Conservation (phyloP, 2,113 vertebrate genomes). For the Mobula hypostoma region DNA sequence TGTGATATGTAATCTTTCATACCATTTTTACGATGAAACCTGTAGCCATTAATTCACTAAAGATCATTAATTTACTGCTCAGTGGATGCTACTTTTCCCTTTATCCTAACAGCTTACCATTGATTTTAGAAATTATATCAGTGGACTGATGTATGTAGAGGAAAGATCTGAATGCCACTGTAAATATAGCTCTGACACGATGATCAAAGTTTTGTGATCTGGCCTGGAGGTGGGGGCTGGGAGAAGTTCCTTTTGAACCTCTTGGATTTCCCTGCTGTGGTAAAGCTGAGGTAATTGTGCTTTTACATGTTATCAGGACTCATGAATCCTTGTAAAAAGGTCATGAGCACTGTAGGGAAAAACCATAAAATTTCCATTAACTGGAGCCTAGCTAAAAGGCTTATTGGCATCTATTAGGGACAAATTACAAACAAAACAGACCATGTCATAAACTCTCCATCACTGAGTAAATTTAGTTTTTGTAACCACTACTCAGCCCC, state of each 20-base stretch:
- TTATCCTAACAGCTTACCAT: slow-evolving; percentile 80
- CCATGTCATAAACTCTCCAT: slow-evolving; percentile 77
- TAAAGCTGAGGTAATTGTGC: slow-evolving; percentile 51
- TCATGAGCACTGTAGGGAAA: slow-evolving; percentile 76
- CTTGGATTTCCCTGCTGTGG: slow-evolving; percentile 46
- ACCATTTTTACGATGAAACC: slow-evolving; percentile 88
- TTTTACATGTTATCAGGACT: slow-evolving; percentile 74
- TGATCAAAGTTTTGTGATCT: slow-evolving; percentile 64
- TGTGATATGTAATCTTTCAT: slow-evolving; percentile 77
- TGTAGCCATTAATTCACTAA: slow-evolving; percentile 83
- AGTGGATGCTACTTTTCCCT: slow-evolving; percentile 75
- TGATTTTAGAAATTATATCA: slow-evolving; percentile 78
- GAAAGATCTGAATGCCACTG: slow-evolving; percentile 55
- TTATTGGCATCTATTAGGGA: slow-evolving; percentile 91
- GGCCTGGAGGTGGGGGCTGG: slow-evolving; percentile 42
- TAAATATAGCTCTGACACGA: slow-evolving; percentile 72
- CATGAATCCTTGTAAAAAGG: slow-evolving; percentile 74
- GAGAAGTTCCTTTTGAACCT: slow-evolving; percentile 42
- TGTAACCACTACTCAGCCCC: slow-evolving; percentile 52
- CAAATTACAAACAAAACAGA: slow-evolving; percentile 86
- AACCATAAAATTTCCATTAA: slow-evolving; percentile 99
- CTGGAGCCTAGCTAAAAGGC: slow-evolving; percentile 81
- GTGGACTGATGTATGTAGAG: slow-evolving; percentile 66
- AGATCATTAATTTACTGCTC: slow-evolving; percentile 79
- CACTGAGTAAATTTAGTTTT: slow-evolving; percentile 49